Conservation (phyloP, 2,113 vertebrate species). For the Vimba vimba region DNA sequence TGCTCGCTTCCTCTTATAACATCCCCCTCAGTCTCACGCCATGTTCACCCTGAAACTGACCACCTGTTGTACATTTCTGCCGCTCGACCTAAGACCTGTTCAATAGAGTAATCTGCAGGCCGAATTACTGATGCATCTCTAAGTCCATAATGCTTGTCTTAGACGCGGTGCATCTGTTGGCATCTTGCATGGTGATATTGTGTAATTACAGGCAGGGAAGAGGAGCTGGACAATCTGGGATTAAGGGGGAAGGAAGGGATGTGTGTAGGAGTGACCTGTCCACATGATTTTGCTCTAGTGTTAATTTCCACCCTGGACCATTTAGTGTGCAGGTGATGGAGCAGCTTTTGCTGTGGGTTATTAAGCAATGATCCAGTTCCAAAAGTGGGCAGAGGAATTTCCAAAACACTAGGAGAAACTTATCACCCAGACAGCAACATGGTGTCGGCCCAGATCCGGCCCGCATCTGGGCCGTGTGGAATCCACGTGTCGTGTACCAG, state of each 20-base stretch:
- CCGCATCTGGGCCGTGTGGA: too few species aligned
- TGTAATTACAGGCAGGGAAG: conserved; percentile 81
- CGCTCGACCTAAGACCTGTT: background rate
- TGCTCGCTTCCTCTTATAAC: background rate
- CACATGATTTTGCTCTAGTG: conserved; percentile 65
- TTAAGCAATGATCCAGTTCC: background rate
- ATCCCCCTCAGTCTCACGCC: background rate
- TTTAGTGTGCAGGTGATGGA: conserved; percentile 44
- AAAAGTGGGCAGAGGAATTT: background rate
- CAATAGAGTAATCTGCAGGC: conserved; percentile 58
- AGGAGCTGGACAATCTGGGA: conserved; percentile 76
- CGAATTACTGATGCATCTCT: conserved; percentile 65
- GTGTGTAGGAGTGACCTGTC: conserved; percentile 72
- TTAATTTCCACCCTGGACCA: conserved; percentile 68
- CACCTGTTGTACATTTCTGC: conserved; percentile 42
- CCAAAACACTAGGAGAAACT: background rate
- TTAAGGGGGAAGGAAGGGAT: conserved; percentile 69
- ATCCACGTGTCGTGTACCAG: too few species aligned
- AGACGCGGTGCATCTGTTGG: conserved; percentile 82
- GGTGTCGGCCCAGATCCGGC: too few species aligned
- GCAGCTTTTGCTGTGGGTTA: too few species aligned
- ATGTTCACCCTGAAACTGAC: background rate
- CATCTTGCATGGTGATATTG: conserved; percentile 72
- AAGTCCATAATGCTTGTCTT: conserved; percentile 81
- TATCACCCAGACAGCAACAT: too few species aligned